Evolutionary conservation across 2,113 vertebrate genomes (phyloP), one percentile per base, ranked within the genome.

Genomic region (Bucco capensis): DNA sequence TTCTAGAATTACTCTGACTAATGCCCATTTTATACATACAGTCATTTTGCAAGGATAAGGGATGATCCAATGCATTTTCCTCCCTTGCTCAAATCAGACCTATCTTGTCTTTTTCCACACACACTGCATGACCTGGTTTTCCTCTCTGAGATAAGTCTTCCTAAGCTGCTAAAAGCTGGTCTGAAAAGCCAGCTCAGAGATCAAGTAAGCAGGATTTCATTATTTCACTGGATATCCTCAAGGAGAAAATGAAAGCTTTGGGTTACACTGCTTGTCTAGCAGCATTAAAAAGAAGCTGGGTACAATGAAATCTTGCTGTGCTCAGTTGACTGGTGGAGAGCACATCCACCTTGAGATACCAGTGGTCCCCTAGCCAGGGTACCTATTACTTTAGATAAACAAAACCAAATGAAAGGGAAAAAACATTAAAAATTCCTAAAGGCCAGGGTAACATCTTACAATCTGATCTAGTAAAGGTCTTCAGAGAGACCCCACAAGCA

Each of bases 101-200:
- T 92, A 79, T 80, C 60, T 80, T 51, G 81, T 81, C 93, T 94
- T 96, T 88, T 79, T 90, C 85, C 69, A 64, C 58, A 66, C 64
- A 80, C 19, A 51, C 58, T 79, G 58, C 17, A 44, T 94, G 89
- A 94, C 86, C 90, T 94, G 83, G 76, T 96, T 95, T 81, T 74
- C 46, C 84, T 93, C 85, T 21, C 40, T 65, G 57, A 89, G 86
- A 82, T 54, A 82, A 92, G n/a, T 77, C 78, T 92, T 93, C 84
- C 67, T 95, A 76, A 95, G 81, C 91, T 95, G 95, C 84, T 93
- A 93, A 94, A 95, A 89, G 83, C 88, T 86, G 62, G 86, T 89
- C 89, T 93, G 77, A 92, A 91, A 91, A 96, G 71, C 89, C 84
- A 94, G 71, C 95, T 96, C 84, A 88, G 84, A 96, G 77, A 76